Evolutionary conservation across 2,113 vertebrate species (phyloP), one percentile per base, ranked within the genome.

Genomic region (Echinops telfairi): DNA sequence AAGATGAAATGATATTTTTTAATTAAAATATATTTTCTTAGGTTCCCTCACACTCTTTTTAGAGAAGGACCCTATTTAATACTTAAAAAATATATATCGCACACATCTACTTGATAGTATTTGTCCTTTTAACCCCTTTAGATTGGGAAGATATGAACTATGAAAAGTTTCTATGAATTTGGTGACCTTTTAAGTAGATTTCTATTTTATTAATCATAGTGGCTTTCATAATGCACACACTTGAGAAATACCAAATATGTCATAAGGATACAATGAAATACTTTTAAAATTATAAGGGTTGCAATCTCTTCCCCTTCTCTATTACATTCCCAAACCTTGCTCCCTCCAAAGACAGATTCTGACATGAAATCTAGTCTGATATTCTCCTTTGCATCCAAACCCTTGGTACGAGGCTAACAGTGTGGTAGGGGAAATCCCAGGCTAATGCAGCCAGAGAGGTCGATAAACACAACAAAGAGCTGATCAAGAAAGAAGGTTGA

Each of bases 101-200:
- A 62, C 8, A 62, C 60, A 47, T 17, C 53, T 79, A 58, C 17
- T 80, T 53, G 33, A 88, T 64, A 84, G 14, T 40, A 36, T 29
- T 64, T 86, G 16, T 60, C 36, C 36, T 92, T 83, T 91, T 53
- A 78, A 64, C 31, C 31, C 2, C 29, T 85, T 22, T 53, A 81
- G 36, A 53, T 83, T 77, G 75, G 14, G 6, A 96, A 92, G 68
- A 85, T 62, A 2, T 57, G 87, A 88, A 40, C 83, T n/a, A 93
- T 87, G 22, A 91, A 83, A 89, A n/a, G 4, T 16, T 81, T 83
- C 16, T 25, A 31, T 53, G 47, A 87, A 88, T 71, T 90, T n/a
- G 66, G n/a, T 79, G 38, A 82, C 3, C 43, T 6, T 43, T 23
- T 70, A 80, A 82, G 64, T 29, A 60, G 6, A 43, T 86, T 82